Evolutionary conservation across 37 sponge, comb jelly and placozoan genomes (phyloP), one percentile per base, ranked within the genome.

Genomic region (Theonella swinhoei): DNA sequence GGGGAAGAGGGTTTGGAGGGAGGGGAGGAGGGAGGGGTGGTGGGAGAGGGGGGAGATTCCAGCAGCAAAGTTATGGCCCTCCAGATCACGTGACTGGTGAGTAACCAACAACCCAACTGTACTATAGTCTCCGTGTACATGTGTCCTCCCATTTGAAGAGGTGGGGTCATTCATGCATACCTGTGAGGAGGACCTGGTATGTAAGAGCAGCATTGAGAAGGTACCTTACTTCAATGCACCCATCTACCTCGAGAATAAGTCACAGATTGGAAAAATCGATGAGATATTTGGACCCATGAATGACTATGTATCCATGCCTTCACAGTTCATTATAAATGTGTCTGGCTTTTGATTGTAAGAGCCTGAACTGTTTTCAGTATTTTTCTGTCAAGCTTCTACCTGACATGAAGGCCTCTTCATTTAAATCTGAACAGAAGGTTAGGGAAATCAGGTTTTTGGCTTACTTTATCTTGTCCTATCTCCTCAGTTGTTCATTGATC

Each of bases 221-320:
- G 81, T 98, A 1, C 99, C 99, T 0, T 98, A 92, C 77, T 98
- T 98, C 89, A 98, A 98, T 76, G 99, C 99, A 24, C 99, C 99
- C 0, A 69, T 98, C 38, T 98, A 94, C 74, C 85, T 98, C 39
- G 99, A 98, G 83, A 98, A 96, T 81, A 98, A 98, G 80, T 84
- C 94, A 24, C 99, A 96, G 62, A 88, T 98, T 84, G 99, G 99
- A 64, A 98, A 98, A 72, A 89, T 98, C 24, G 99, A 98, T 64
- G 99, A 98, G 22, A 96, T 98, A 64, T 98, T 98, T 80, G 99
- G 99, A 37, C 95, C 95, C 9, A 94, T 98, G 67, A 89, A 88
- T 11, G 89, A 89, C 41, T 90, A 83, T 80, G 96, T 97, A 94
- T 96, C 92, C 92, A n/a, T n/a, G n/a, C n/a, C n/a, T n/a, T n/a